Evolutionary conservation across 1,140 invertebrate species (phyloP).

Genomic region (Pseudomyrmex sp.): DNA sequence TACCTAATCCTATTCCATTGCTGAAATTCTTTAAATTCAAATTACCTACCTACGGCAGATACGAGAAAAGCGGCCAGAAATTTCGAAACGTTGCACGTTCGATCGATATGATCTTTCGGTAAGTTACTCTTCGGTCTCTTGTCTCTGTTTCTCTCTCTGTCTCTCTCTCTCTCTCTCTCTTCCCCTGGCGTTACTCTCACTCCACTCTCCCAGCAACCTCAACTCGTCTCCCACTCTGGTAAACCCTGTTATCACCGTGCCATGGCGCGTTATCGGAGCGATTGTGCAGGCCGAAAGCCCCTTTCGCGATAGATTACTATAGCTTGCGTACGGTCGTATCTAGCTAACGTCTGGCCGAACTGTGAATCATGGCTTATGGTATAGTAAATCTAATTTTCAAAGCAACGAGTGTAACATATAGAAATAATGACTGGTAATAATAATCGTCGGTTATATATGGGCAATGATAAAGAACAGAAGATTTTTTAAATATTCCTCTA

Average conservation of each 20-base stretch:
- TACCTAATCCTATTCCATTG: constrained; percentile 39
- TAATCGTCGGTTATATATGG: not conserved
- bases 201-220: constrained; percentile 23
- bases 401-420: constrained; percentile 56
- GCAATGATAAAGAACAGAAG: not conserved
- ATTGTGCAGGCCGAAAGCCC: constrained; percentile 73
- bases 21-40: constrained; percentile 59
- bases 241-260: constrained; percentile 76
- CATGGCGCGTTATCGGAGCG: constrained; percentile 73
- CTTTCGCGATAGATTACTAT: constrained; percentile 76
- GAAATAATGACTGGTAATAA: constrained; percentile 60
- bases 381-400: constrained; percentile 69
- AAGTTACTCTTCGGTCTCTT: constrained; percentile 48
- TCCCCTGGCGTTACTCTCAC: constrained; percentile 39
- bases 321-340: constrained; percentile 62
- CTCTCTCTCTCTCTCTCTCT: not conserved
- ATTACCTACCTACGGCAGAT: constrained; percentile 16
- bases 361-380: constrained; percentile 70
- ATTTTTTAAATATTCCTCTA: not conserved
- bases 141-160: constrained; percentile 6
- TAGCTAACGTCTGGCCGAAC: constrained; percentile 67
- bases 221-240: constrained; percentile 55
- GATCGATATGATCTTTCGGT: constrained; percentile 73
- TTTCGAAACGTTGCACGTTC: constrained; percentile 61
- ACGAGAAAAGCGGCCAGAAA: constrained; percentile 46